phyloP scores from a whole-genome alignment of 2,113 vertebrate species.

The Phylloscopus whistleri region DNA sequence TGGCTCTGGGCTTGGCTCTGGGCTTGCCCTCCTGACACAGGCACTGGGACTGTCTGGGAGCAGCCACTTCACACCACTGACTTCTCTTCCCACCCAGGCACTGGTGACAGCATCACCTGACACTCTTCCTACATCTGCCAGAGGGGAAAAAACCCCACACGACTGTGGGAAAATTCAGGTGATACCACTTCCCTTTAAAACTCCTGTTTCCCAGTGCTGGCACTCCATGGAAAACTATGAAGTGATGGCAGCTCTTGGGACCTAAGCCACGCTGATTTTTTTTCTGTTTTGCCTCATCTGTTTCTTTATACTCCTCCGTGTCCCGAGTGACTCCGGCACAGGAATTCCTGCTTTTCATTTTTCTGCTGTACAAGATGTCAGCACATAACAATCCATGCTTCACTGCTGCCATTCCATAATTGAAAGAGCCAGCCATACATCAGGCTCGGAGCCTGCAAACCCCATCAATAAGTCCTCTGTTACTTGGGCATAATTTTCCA shows the following conservation, averaged over 20 bases:
- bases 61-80: background rate
- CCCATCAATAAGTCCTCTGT: conserved; percentile 44
- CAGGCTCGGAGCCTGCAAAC: conserved; percentile 34
- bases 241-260: conserved; percentile 32
- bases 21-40: background rate
- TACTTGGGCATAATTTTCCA: conserved; percentile 45
- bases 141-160: background rate
- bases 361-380: conserved; percentile 55
- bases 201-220: background rate
- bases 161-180: background rate
- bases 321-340: conserved; percentile 31
- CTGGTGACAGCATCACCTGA: background rate
- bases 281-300: conserved; percentile 28
- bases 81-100: background rate
- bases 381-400: conserved; percentile 61
- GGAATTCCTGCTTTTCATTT: conserved; percentile 57
- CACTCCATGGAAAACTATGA: background rate
- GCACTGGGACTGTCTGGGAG: background rate
- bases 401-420: conserved; percentile 43
- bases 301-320: background rate
- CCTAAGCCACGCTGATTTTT: background rate
- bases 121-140: background rate
- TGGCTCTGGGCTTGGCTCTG: background rate
- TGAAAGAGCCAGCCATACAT: conserved; percentile 55
- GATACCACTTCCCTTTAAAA: background rate